A percentile compares a stretch with the other conserved stretches of the same genome.
Conservation (phyloP, 2,888 invertebrate species). For the Hyposoter dolosus region DNA sequence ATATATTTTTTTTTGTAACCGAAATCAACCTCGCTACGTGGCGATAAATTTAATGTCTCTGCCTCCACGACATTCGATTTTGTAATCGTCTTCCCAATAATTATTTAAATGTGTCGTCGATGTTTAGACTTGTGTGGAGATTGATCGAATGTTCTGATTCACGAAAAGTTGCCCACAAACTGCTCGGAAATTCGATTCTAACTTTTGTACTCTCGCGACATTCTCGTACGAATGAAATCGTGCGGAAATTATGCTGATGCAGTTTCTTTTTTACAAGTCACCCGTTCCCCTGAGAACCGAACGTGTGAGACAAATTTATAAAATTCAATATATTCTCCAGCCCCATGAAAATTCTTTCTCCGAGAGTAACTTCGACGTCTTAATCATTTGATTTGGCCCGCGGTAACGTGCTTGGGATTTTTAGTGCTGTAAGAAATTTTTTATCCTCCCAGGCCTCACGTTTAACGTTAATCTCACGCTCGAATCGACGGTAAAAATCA, state of each 20-base stretch:
- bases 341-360: neutral
- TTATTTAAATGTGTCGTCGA: neutral
- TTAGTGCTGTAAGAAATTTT: neutral
- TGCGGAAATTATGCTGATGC: constrained; percentile 1
- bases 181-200: constrained; percentile 13
- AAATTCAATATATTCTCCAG: neutral
- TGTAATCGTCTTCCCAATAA: constrained; percentile 29
- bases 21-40: constrained; percentile 2
- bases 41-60: constrained; percentile 18
- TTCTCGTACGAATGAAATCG: neutral
- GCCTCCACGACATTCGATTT: neutral
- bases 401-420: constrained; percentile 1
- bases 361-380: neutral
- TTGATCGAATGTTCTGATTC: neutral
- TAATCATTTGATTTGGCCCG: neutral
- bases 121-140: neutral
- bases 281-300: neutral
- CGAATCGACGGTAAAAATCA: neutral
- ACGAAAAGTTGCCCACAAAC: neutral
- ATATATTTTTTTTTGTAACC: constrained; percentile 24
- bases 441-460: neutral
- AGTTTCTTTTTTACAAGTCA: neutral
- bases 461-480: neutral
- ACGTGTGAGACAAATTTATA: neutral
- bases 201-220: constrained; percentile 6